Conservation (phyloP, 2,888 invertebrate genomes). For the Drosophila kokeensis region DNA sequence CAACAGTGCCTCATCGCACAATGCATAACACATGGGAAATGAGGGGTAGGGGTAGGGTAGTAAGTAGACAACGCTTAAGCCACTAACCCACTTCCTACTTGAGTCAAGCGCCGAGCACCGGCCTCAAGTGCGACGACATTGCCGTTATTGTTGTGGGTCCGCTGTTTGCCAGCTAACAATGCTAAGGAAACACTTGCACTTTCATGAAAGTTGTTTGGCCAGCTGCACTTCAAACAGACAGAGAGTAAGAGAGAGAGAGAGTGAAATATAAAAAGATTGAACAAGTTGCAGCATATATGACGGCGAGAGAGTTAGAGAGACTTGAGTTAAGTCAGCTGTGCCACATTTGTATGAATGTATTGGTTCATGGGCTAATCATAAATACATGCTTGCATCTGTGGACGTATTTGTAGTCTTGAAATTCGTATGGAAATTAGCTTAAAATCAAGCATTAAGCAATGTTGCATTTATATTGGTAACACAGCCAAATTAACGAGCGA, state of each 20-base stretch:
- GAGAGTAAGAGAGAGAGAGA: slow-evolving; percentile 1
- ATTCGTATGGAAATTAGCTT: slow-evolving; percentile 55
- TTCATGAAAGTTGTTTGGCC: slow-evolving; percentile 74
- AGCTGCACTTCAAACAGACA: slow-evolving; percentile 42
- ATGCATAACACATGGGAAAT: slow-evolving; percentile 17
- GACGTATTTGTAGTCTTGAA: background rate
- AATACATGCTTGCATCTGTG: slow-evolving; percentile 12
- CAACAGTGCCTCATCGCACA: slow-evolving; percentile 20
- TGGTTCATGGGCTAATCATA: slow-evolving; percentile 20
- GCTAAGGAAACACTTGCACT: slow-evolving; percentile 80
- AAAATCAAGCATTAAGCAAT: slow-evolving; percentile 35
- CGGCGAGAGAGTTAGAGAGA: background rate
- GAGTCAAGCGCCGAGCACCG: slow-evolving; percentile 16
- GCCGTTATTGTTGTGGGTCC: slow-evolving; percentile 35
- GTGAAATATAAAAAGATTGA: background rate
- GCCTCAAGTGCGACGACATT: slow-evolving; percentile 58
- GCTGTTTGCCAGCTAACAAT: slow-evolving; percentile 50
- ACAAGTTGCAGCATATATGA: background rate
- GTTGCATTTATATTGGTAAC: slow-evolving; percentile 41
- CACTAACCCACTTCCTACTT: slow-evolving; percentile 78
- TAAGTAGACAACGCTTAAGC: slow-evolving; percentile 28
- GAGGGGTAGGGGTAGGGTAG: background rate
- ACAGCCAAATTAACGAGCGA: slow-evolving; percentile 8
- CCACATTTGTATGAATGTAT: slow-evolving; percentile 18
- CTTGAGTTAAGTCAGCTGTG: slow-evolving; percentile 30